Evolutionary conservation across 2,113 vertebrate genomes (phyloP).

Genomic region (Conger conger): DNA sequence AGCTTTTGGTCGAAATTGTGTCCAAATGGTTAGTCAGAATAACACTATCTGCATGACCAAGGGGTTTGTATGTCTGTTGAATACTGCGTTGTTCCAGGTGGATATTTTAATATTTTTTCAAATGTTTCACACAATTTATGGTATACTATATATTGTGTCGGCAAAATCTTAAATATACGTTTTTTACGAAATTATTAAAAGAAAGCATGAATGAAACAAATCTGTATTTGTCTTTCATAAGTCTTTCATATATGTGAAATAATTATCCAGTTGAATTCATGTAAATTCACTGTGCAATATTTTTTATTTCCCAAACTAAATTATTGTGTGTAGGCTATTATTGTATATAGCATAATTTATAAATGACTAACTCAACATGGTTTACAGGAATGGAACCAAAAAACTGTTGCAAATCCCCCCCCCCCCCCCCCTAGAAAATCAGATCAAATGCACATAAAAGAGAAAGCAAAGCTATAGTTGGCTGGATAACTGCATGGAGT

Average conservation of each 20-base stretch:
- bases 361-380: no score
- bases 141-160: constrained; percentile 86
- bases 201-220: constrained; percentile 77
- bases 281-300: background rate
- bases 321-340: background rate
- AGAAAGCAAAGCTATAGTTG: no score
- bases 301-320: background rate
- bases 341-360: no score
- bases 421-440: no score
- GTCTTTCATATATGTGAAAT: background rate
- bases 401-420: no score
- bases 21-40: constrained; percentile 78
- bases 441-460: no score
- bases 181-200: constrained; percentile 95
- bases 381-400: no score
- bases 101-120: constrained; percentile 47
- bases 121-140: constrained; percentile 75
- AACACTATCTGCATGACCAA: constrained; percentile 91
- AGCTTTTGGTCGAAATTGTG: constrained; percentile 84
- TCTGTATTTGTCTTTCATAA: background rate
- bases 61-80: constrained; percentile 81
- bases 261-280: no score
- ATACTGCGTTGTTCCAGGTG: constrained; percentile 87
- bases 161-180: constrained; percentile 81
- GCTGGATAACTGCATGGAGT: no score